Conservation (phyloP, 2,888 invertebrate genomes). For the Noctuana brunneofusca region DNA sequence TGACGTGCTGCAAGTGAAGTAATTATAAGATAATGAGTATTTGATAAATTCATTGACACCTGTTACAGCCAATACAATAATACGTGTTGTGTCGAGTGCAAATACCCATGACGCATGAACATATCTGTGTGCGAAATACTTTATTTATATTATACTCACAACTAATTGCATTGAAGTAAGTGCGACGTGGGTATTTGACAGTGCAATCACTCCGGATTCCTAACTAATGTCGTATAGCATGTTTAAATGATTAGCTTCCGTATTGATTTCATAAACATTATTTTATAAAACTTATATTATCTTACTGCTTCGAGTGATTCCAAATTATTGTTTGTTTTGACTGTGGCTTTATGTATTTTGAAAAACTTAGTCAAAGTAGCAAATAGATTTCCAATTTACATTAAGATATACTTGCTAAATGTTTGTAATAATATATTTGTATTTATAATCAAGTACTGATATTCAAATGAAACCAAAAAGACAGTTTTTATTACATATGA, state of each 20-base stretch:
- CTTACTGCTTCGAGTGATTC: background rate
- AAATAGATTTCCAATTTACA: slow-evolving; percentile 8
- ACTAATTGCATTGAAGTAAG: background rate
- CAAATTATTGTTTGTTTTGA: background rate
- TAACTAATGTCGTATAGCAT: no score
- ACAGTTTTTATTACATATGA: slow-evolving; percentile 21
- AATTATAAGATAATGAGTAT: no score
- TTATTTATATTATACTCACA: background rate
- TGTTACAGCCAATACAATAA: no score
- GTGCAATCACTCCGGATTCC: no score
- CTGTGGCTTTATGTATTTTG: background rate
- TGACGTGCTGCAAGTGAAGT: no score
- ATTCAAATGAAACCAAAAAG: slow-evolving; percentile 27
- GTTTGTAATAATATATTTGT: slow-evolving; percentile 19
- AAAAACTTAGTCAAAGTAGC: slow-evolving; percentile 7
- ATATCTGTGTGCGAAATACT: background rate
- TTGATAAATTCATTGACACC: no score
- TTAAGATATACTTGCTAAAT: slow-evolving; percentile 15
- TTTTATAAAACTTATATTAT: background rate
- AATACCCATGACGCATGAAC: background rate
- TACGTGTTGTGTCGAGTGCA: background rate
- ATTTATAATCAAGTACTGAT: slow-evolving; percentile 23
- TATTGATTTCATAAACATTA: background rate
- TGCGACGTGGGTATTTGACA: background rate
- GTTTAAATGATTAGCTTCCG: background rate